A percentile compares a stretch with the other conserved stretches of the same genome.
These are phyloP conservation scores for Phalacrocorax pelagicus DNA, from an alignment of 2,113 vertebrate genomes.

Conservation along the genomic window DNA sequence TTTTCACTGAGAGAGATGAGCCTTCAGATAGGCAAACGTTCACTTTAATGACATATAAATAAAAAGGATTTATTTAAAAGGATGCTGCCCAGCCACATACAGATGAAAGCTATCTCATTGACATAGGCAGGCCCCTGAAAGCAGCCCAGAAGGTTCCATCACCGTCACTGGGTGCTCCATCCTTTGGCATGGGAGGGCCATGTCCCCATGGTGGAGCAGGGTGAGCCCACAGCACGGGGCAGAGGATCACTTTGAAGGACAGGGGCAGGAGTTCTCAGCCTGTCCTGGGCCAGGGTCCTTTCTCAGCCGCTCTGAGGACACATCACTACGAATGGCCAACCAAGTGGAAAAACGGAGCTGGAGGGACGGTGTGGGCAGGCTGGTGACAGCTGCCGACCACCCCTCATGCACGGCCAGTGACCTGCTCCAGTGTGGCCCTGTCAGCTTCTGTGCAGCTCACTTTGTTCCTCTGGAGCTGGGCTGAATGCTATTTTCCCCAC, in stretches of 20 bases:
- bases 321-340: neutral
- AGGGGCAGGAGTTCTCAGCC: neutral
- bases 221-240: neutral
- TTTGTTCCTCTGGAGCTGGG: neutral
- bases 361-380: neutral
- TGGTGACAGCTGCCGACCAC: neutral
- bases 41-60: neutral
- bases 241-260: neutral
- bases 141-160: neutral
- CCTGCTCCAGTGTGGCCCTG: neutral
- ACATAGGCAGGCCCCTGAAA: neutral
- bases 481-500: neutral
- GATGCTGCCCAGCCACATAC: neutral
- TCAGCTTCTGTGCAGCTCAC: neutral
- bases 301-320: neutral
- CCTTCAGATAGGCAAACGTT: neutral
- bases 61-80: neutral
- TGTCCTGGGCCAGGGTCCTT: neutral
- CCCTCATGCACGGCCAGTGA: accelerated
- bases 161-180: neutral
- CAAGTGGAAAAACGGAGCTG: neutral
- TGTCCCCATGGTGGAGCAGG: neutral
- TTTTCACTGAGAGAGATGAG: neutral
- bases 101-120: neutral
- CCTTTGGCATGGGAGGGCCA: accelerated